phyloP scores from a whole-genome alignment of 2,113 vertebrate genomes.

The Apodemus sylvaticus region DNA sequence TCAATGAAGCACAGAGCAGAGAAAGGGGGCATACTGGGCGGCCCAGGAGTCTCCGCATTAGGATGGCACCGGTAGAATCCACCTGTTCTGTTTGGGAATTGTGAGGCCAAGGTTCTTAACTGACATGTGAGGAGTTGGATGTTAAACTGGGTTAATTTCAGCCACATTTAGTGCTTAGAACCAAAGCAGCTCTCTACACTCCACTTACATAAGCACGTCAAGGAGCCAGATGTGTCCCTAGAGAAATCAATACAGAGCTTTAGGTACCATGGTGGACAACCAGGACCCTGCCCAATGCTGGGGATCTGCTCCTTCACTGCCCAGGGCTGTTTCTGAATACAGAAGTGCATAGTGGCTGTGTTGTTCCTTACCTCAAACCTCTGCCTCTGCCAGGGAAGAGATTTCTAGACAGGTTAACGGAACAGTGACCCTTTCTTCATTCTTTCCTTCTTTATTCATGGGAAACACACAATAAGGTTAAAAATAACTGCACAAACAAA shows the following conservation, averaged over 20 bases:
- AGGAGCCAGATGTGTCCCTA: not conserved
- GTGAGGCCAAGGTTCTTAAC: not conserved
- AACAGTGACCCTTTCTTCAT: not conserved
- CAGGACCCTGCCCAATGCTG: not conserved
- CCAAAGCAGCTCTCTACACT: not conserved
- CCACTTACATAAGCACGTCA: not conserved
- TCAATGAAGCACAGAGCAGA: not conserved
- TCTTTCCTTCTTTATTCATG: not conserved
- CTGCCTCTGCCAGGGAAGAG: not conserved
- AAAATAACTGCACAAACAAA: not conserved
- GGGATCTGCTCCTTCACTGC: not conserved
- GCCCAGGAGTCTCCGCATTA: not conserved
- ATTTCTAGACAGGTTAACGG: not conserved
- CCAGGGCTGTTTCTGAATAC: not conserved
- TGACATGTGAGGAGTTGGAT: not conserved
- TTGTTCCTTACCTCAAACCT: not conserved
- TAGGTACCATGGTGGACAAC: not conserved
- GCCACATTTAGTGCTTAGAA: not conserved
- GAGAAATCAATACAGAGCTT: not conserved
- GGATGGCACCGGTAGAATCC: not conserved
- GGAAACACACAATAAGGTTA: not conserved
- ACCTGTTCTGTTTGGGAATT: not conserved
- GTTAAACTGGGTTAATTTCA: not conserved
- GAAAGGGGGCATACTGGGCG: not conserved
- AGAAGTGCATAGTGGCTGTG: not conserved